phyloP scores from a whole-genome alignment of 2,113 vertebrate genomes.

The Nibea albiflora region DNA sequence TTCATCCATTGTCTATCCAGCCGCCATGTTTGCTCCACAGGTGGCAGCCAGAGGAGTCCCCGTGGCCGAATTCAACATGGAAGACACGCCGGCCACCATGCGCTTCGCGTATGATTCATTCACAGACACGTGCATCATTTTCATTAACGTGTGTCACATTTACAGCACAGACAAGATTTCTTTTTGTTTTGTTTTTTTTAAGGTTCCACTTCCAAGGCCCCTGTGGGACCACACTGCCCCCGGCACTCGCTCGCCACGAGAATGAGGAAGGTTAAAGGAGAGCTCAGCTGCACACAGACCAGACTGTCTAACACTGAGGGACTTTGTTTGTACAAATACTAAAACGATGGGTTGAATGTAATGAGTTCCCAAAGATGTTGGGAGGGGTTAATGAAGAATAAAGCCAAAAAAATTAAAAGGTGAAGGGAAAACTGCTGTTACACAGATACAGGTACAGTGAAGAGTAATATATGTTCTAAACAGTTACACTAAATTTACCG shows the following conservation, averaged over 20 bases:
- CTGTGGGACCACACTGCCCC: slow-evolving; percentile 91
- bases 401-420: neutral
- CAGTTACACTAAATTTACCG: neutral
- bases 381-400: neutral
- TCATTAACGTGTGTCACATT: neutral
- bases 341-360: neutral
- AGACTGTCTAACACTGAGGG: slow-evolving; percentile 31
- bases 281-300: slow-evolving; percentile 7
- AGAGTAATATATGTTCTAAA: neutral
- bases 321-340: slow-evolving; percentile 4
- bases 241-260: slow-evolving; percentile 88
- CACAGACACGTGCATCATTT: neutral
- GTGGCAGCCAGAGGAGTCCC: slow-evolving; percentile 92
- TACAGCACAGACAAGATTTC: neutral
- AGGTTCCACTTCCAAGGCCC: slow-evolving; percentile 96
- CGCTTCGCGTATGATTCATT: slow-evolving; percentile 87
- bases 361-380: neutral
- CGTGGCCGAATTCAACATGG: slow-evolving; percentile 96
- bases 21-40: slow-evolving; percentile 96
- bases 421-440: neutral
- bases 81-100: slow-evolving; percentile 90
- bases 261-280: slow-evolving; percentile 73
- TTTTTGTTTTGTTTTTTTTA: neutral
- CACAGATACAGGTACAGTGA: neutral
- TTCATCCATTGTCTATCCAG: slow-evolving; percentile 95